Evolutionary conservation across 2,797 vertebrate species (phyloP).

Genomic region (Platalea minor): DNA sequence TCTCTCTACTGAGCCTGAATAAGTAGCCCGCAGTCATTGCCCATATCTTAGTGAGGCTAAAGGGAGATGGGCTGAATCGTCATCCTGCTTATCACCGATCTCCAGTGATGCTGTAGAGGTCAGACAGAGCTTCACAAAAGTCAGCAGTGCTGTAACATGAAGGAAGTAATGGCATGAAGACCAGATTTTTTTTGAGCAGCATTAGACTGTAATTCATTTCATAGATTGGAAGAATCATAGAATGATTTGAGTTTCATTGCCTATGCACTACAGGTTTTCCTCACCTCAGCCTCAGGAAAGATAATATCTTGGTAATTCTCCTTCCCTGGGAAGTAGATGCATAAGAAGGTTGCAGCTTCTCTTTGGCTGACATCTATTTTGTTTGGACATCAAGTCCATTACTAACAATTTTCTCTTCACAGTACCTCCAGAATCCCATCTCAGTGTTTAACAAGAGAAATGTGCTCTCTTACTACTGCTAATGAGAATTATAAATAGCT

Average conservation of each 20-base stretch:
- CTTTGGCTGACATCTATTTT: not conserved
- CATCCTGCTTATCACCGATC: not conserved
- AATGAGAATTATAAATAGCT: not conserved
- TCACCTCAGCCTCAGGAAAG: not conserved
- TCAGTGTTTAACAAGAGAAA: not conserved
- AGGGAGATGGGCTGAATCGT: not conserved
- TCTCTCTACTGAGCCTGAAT: not conserved
- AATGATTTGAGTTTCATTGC: not conserved
- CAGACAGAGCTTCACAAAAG: not conserved
- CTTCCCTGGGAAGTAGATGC: not conserved
- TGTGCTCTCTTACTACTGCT: not conserved
- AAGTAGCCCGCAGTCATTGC: not conserved
- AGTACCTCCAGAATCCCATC: not conserved
- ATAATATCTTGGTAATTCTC: not conserved
- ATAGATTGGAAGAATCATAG: not conserved
- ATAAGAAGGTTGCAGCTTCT: not conserved
- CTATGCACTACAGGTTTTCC: not conserved
- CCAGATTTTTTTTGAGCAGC: not conserved
- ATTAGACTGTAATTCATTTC: not conserved
- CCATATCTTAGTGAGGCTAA: not conserved
- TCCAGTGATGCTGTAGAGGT: not conserved
- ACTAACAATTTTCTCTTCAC: not conserved
- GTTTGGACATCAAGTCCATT: not conserved
- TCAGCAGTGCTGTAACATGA: not conserved
- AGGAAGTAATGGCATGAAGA: not conserved